Conservation (phyloP, 1,140 invertebrate genomes). For the Penaeus japonicus region DNA sequence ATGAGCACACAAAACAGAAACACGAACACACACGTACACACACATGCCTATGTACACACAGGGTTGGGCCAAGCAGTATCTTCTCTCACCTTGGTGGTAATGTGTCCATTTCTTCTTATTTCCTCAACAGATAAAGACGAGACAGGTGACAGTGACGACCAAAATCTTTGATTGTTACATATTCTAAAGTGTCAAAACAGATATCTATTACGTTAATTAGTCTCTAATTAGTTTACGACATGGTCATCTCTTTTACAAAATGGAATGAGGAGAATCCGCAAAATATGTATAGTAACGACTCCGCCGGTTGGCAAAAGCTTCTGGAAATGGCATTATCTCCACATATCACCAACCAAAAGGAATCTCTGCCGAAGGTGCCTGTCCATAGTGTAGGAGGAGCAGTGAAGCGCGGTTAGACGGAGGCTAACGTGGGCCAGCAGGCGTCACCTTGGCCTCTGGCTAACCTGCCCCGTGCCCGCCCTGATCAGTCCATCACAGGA, state of each 20-base stretch:
- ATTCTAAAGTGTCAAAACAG: too few species aligned
- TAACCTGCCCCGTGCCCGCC: conserved; percentile 6
- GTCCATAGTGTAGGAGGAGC: background rate
- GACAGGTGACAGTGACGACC: conserved; percentile 91
- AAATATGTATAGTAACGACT: background rate
- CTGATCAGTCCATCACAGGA: background rate
- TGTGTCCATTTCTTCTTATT: conserved; percentile 65
- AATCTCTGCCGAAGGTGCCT: background rate
- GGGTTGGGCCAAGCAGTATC: background rate
- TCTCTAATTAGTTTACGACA: too few species aligned
- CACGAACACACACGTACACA: too few species aligned
- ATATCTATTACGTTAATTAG: too few species aligned
- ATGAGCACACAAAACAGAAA: background rate
- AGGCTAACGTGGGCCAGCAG: background rate
- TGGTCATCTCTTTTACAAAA: background rate
- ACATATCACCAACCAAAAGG: conserved; percentile 36
- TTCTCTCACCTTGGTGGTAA: background rate
- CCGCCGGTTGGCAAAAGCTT: background rate
- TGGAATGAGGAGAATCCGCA: too few species aligned
- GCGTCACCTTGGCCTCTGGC: background rate
- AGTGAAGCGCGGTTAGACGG: background rate
- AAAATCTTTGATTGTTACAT: conserved; percentile 75
- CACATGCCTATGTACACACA: too few species aligned
- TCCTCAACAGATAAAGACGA: conserved; percentile 67
- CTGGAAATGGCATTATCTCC: conserved; percentile 38